phyloP scores from a whole-genome alignment of 2,888 invertebrate species.

The Perithous albicinctus region DNA sequence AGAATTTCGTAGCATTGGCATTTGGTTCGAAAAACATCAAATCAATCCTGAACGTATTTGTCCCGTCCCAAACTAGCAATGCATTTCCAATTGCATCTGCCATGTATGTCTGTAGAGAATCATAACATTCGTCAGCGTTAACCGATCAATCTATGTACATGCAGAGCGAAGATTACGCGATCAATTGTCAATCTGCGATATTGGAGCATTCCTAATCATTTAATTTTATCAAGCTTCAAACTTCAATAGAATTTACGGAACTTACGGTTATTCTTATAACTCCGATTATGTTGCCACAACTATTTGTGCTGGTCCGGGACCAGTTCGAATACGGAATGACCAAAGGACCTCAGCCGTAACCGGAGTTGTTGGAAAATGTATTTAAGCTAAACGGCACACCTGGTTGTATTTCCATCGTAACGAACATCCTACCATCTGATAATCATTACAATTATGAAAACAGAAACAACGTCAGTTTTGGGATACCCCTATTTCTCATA shows the following conservation, averaged over 20 bases:
- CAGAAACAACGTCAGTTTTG: too few relatives aligned
- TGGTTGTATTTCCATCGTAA: constrained; percentile 87
- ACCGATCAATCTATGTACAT: neutral
- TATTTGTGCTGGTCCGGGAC: constrained; percentile 87
- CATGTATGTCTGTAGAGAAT: neutral
- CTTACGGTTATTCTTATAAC: constrained; percentile 90
- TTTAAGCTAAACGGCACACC: constrained; percentile 90
- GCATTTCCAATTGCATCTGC: neutral
- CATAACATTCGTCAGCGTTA: neutral
- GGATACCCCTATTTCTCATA: neutral
- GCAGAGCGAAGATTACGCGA: neutral
- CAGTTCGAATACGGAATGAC: constrained; percentile 88
- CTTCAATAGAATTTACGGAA: constrained; percentile 66
- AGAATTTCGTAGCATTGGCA: neutral
- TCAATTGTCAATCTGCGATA: constrained; percentile 84
- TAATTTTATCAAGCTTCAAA: too few relatives aligned
- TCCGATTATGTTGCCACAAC: constrained; percentile 89
- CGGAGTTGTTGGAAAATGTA: constrained; percentile 84
- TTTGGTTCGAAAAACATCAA: neutral
- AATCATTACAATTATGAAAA: neutral
- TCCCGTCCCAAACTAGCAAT: constrained; percentile 5
- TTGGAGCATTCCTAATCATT: too few relatives aligned
- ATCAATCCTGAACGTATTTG: neutral
- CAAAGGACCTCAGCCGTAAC: constrained; percentile 83
- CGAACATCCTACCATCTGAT: constrained; percentile 85